phyloP scores from a whole-genome alignment of 2,888 invertebrate genomes.

The Sisyra terminalis region DNA sequence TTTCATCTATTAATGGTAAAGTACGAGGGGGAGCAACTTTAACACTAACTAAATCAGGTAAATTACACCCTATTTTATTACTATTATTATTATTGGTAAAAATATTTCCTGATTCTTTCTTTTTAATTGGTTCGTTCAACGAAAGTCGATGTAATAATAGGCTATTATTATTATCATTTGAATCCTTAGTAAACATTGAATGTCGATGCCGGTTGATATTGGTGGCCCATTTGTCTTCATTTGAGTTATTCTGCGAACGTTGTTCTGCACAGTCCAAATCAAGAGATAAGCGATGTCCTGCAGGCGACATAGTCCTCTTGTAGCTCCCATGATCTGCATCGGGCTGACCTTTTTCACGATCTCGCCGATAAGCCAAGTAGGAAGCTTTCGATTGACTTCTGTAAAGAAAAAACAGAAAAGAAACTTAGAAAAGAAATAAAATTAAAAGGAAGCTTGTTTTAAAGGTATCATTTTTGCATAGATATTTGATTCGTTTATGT shows the following conservation, averaged over 20 bases:
- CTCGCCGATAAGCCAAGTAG: conserved; percentile 52
- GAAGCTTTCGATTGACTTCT: conserved; percentile 67
- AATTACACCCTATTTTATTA: conserved; percentile 22
- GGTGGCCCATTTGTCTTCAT: conserved; percentile 17
- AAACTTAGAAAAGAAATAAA: too few relatives aligned
- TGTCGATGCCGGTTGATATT: conserved; percentile 22
- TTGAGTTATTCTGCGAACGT: conserved; percentile 11
- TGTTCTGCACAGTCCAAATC: conserved; percentile 13
- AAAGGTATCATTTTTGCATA: too few relatives aligned
- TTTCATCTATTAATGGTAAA: conserved; percentile 1
- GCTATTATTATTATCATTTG: conserved; percentile 17
- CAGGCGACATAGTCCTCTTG: conserved; percentile 56
- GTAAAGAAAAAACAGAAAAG: conserved; percentile 22
- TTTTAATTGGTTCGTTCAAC: conserved; percentile 19
- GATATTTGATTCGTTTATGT: too few relatives aligned
- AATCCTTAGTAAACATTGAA: background rate
- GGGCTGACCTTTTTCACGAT: conserved; percentile 44
- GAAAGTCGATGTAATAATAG: conserved; percentile 22
- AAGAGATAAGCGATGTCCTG: conserved; percentile 14
- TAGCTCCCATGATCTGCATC: conserved; percentile 60
- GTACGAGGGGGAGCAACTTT: conserved; percentile 23
- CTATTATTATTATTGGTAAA: conserved; percentile 12
- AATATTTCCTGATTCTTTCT: background rate
- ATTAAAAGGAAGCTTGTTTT: too few relatives aligned
- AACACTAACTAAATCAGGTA: conserved; percentile 37